A percentile compares a stretch with the other conserved stretches of the same genome.
Evolutionary conservation across 2,797 vertebrate species (phyloP).

Genomic region (Spondyliosoma cantharus): DNA sequence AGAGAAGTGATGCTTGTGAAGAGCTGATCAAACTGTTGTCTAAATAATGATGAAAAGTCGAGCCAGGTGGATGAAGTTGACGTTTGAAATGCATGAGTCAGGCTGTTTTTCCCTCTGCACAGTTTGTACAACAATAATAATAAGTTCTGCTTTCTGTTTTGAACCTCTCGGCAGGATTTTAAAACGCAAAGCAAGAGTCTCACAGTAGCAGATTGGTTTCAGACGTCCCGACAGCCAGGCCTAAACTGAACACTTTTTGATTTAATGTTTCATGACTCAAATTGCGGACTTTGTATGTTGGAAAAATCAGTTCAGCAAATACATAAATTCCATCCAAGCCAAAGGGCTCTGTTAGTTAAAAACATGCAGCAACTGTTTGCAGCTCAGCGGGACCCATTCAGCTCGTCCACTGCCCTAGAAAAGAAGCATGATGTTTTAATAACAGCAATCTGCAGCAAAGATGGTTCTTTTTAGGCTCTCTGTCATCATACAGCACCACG

Average conservation of each 20-base stretch:
- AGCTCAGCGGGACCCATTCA: conserved; percentile 48
- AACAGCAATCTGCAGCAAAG: conserved; percentile 27
- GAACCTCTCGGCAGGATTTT: conserved; percentile 13
- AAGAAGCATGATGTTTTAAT: conserved; percentile 51
- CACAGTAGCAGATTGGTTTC: conserved; percentile 28
- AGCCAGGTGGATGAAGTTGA: not conserved
- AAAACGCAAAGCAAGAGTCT: conserved; percentile 21
- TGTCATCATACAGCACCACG: conserved; percentile 28
- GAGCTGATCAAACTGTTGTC: not conserved
- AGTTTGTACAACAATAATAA: not conserved
- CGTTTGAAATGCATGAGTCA: not conserved
- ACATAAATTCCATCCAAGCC: conserved; percentile 39
- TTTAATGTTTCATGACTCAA: conserved; percentile 40
- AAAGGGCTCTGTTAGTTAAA: conserved; percentile 40
- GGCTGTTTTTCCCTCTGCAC: not conserved
- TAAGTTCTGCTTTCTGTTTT: conserved; percentile 21
- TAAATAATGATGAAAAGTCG: not conserved
- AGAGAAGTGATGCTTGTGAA: conserved; percentile 2
- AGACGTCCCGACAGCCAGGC: conserved; percentile 24
- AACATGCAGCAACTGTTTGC: conserved; percentile 40
- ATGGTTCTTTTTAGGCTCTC: conserved; percentile 35
- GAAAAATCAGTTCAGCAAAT: conserved; percentile 40
- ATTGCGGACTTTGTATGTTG: conserved; percentile 32
- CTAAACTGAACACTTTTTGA: conserved; percentile 38
- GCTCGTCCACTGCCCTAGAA: conserved; percentile 39